Base-by-base conservation (phyloP, 2,113 vertebrate genomes). In the Larimichthys polyactis region DNA sequence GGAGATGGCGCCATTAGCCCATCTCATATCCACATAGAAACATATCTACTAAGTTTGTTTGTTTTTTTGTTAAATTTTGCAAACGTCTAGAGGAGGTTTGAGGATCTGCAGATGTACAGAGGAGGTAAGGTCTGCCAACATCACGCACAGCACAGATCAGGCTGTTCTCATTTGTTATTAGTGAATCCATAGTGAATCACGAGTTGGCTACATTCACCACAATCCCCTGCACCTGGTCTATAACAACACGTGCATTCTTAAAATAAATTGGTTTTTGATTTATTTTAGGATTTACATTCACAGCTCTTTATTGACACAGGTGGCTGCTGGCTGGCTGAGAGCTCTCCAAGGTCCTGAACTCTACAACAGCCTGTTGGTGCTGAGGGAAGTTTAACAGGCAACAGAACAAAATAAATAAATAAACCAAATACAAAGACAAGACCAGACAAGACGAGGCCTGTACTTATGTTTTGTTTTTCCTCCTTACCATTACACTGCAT, bases 311-410 rank as follows among this genome's bases (percentile, higher is more conserved):
- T 77, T 57, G 69, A 65, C 60, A 43, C 75, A 87, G 80, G 82
- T 90, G 82, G 74, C 19, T 69, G 52, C 19, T 32, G 24, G n/a
- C 17, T 15, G 58, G 19, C 40, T 58, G 40, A 62, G 87, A 87
- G 81, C 93, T 94, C 66, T 94, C 93, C 92, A 2, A 36, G 93
- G 93, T 94, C 44, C 93, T 94, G 93, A 94, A 89, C 81, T 20
- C 2, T 55, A 6, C 14, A 24, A 71, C 51, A 69, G 29, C 10
- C 15, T 5, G 5, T 4, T 20, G 64, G 4, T 52, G 51, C 68
- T 74, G 81, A 60, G 40, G 15, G n/a, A 48, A 51, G 49, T 9
- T 40, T 3, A 43, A 51, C 60, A 68, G 57, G 24, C 60, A 69
- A 68, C 46, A 49, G 32, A 49, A 73, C 65, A 55, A 32, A 51